Conservation (phyloP, 2,888 invertebrate species). For the Margaritifera margaritifera region DNA sequence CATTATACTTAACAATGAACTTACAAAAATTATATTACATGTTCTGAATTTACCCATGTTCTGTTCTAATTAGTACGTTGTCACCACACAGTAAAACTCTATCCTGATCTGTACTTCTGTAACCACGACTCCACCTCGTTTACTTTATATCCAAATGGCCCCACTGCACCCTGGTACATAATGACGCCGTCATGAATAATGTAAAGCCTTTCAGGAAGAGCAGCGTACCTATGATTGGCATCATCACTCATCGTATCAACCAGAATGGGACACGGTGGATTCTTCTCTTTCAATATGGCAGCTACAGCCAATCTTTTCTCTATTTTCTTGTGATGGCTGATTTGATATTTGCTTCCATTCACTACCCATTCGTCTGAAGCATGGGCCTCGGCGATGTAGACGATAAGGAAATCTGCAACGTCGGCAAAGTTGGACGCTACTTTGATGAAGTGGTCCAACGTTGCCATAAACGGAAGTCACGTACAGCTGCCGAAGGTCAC, state of each 20-base stretch:
- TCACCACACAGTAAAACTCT: neutral
- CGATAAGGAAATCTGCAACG: conserved; percentile 58
- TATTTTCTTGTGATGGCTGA: conserved; percentile 42
- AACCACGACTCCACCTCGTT: conserved; percentile 58
- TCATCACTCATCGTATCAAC: conserved; percentile 57
- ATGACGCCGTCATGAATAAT: conserved; percentile 50
- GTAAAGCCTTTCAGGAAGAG: conserved; percentile 60
- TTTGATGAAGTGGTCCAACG: conserved; percentile 52
- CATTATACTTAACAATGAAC: too few relatives aligned
- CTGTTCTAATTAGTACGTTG: too few relatives aligned
- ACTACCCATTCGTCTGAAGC: conserved; percentile 64
- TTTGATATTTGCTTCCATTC: conserved; percentile 42
- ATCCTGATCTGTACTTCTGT: conserved; percentile 12
- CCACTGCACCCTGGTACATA: conserved; percentile 53
- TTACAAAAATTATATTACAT: too few relatives aligned
- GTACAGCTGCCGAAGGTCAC: conserved; percentile 67
- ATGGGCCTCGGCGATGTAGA: conserved; percentile 68
- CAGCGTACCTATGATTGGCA: conserved; percentile 56
- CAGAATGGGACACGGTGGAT: conserved; percentile 45
- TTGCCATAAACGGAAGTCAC: conserved; percentile 65
- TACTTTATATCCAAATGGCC: conserved; percentile 52
- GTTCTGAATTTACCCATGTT: too few relatives aligned
- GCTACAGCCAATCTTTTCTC: conserved; percentile 55
- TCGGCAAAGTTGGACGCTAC: conserved; percentile 48
- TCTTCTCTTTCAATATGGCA: conserved; percentile 20